Evolutionary conservation across 2,113 vertebrate species (phyloP).

Genomic region (Neogale vison): DNA sequence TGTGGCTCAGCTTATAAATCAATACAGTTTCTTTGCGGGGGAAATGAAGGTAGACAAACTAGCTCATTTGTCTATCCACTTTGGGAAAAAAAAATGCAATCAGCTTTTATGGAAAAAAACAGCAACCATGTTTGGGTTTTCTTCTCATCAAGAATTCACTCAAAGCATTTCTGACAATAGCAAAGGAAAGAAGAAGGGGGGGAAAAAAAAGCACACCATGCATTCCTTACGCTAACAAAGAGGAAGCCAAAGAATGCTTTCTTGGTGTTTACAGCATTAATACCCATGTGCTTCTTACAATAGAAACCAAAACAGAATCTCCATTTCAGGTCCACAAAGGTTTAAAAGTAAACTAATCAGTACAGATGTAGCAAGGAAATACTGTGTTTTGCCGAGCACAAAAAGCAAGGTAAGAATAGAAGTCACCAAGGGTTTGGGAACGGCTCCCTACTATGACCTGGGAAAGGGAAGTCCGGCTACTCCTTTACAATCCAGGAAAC

Average conservation of each 20-base stretch:
- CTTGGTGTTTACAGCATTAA: not conserved
- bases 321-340: not conserved
- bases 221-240: not conserved
- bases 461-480: not conserved
- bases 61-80: not conserved
- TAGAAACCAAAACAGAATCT: not conserved
- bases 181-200: not conserved
- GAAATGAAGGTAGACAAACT: not conserved
- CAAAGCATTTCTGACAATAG: not conserved
- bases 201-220: not conserved
- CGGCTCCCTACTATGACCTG: not conserved
- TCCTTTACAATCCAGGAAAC: not conserved
- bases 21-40: fast-evolving
- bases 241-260: not conserved
- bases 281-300: not conserved
- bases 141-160: not conserved
- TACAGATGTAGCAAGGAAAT: not conserved
- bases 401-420: not conserved
- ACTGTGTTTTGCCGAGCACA: not conserved
- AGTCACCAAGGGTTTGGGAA: not conserved
- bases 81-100: not conserved
- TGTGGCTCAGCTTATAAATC: fast-evolving
- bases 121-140: not conserved
- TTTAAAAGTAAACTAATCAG: not conserved
- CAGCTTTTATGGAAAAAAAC: not conserved